phyloP scores from a whole-genome alignment of 2,113 vertebrate genomes.

The Ailuropoda melanoleuca region DNA sequence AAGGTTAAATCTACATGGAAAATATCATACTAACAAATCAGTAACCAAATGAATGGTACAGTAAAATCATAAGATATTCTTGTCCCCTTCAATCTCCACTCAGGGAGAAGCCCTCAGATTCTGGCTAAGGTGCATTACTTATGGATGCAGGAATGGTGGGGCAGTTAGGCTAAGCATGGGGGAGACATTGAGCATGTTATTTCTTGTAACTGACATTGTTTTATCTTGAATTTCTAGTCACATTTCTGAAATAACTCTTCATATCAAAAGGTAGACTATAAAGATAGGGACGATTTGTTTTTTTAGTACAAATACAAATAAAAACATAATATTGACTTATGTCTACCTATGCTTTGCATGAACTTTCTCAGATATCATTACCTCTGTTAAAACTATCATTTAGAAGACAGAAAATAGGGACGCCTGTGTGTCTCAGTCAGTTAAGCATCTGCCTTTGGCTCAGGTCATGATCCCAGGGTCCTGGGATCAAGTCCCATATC shows the following conservation, averaged over 20 bases:
- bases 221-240: background rate
- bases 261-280: background rate
- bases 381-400: background rate
- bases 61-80: background rate
- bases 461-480: background rate
- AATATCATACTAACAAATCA: background rate
- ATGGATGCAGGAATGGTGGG: accelerated
- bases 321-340: background rate
- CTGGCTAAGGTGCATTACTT: background rate
- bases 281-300: background rate
- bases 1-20: background rate
- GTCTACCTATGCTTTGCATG: background rate
- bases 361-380: background rate
- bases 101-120: background rate
- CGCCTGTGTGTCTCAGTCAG: background rate
- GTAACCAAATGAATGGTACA: background rate
- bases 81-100: background rate
- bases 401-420: background rate
- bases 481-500: background rate
- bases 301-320: background rate
- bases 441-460: background rate
- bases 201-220: background rate
- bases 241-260: background rate
- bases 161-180: background rate
- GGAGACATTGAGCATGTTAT: background rate